Evolutionary conservation across 2,113 vertebrate species (phyloP).

Genomic region (Cololabis saira): DNA sequence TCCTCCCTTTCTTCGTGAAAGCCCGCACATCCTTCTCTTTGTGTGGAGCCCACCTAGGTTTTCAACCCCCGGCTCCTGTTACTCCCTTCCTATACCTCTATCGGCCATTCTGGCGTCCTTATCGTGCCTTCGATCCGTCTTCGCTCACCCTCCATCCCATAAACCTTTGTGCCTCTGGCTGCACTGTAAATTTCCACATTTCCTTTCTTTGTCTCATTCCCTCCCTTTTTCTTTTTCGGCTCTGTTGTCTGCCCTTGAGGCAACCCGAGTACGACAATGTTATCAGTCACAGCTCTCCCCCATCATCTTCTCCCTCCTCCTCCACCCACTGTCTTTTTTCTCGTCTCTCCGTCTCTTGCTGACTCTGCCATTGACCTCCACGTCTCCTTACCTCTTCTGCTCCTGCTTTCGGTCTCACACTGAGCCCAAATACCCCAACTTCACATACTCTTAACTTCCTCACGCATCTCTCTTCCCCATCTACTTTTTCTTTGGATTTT

Average conservation of each 20-base stretch:
- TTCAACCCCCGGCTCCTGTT: not conserved
- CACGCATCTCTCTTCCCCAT: conserved; percentile 11
- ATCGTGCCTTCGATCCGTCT: conserved; percentile 14
- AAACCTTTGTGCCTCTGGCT: conserved; percentile 49
- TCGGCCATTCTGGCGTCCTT: not conserved
- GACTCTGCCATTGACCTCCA: conserved; percentile 55
- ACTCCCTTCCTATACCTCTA: conserved; percentile 5
- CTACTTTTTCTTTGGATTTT: conserved; percentile 16
- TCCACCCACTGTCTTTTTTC: conserved; percentile 28
- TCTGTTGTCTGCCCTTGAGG: conserved; percentile 71
- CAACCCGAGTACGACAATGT: conserved; percentile 70
- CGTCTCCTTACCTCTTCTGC: conserved; percentile 52
- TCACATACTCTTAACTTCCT: conserved; percentile 32
- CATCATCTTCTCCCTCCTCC: conserved; percentile 27
- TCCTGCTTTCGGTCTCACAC: not conserved
- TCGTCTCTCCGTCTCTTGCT: conserved; percentile 44
- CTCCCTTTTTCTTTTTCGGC: conserved; percentile 33
- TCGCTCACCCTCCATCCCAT: conserved; percentile 50
- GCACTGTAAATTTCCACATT: conserved; percentile 57
- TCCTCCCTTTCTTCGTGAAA: too few species aligned
- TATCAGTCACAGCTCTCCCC: conserved; percentile 71
- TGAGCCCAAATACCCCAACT: not conserved
- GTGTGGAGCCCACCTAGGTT: too few species aligned
- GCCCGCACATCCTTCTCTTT: too few species aligned
- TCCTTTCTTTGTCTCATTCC: conserved; percentile 54